These are phyloP conservation scores for Hycleus cichorii DNA, from an alignment of 1,140 invertebrate species.

Conservation along the genomic window DNA sequence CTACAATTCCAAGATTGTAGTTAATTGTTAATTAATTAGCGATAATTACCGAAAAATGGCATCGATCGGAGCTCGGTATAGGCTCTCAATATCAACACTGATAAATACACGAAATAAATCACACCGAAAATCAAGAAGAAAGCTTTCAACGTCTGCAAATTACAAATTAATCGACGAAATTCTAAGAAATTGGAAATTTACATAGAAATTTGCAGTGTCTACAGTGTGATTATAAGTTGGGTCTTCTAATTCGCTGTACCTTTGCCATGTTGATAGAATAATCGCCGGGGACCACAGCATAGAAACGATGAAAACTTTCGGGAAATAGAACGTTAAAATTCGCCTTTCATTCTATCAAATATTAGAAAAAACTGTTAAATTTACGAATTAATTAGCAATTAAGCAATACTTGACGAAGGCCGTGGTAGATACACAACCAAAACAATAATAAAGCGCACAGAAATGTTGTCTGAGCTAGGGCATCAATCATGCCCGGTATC, in stretches of 20 bases:
- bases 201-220: slow-evolving; percentile 82
- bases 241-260: slow-evolving; percentile 80
- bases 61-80: slow-evolving; percentile 92
- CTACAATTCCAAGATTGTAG: slow-evolving; percentile 47
- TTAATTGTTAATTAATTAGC: not conserved
- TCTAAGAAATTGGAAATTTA: slow-evolving; percentile 43
- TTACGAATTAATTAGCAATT: slow-evolving; percentile 27
- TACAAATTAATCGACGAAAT: too few species aligned
- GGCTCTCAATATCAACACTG: slow-evolving; percentile 77
- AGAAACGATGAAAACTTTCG: slow-evolving; percentile 82
- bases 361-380: too few species aligned
- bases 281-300: slow-evolving; percentile 82
- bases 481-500: slow-evolving; percentile 84
- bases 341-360: slow-evolving; percentile 69
- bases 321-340: slow-evolving; percentile 81
- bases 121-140: slow-evolving; percentile 82
- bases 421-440: slow-evolving; percentile 93
- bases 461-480: slow-evolving; percentile 84
- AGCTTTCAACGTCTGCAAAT: slow-evolving; percentile 70
- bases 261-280: slow-evolving; percentile 81
- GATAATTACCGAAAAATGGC: slow-evolving; percentile 87
- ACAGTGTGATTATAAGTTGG: slow-evolving; percentile 89
- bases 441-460: slow-evolving; percentile 81
- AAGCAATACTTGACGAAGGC: slow-evolving; percentile 71
- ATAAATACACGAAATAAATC: slow-evolving; percentile 79